Conservation (phyloP, 2,888 invertebrate species). For the Macropis europaea region DNA sequence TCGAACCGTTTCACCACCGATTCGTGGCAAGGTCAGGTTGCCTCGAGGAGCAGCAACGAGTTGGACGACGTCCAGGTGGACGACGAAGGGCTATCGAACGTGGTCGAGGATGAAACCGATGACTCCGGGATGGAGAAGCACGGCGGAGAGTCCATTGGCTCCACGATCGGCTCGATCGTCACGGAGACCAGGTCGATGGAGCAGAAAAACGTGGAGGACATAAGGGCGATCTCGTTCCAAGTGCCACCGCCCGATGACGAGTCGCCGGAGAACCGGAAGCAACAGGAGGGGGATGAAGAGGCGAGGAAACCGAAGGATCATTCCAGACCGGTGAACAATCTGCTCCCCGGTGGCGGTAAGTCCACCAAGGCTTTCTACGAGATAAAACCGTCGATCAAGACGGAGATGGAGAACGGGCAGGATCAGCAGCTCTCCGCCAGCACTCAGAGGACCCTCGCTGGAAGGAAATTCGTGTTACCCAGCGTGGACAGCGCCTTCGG, state of each 20-base stretch:
- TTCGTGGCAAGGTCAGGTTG: not conserved
- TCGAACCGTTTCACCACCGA: slow-evolving; percentile 7
- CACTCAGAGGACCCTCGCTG: slow-evolving; percentile 29
- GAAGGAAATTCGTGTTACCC: slow-evolving; percentile 67
- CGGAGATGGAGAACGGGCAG: slow-evolving; percentile 61
- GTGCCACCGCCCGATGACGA: slow-evolving; percentile 39
- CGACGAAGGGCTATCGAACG: not conserved
- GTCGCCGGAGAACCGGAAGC: not conserved
- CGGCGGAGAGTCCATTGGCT: not conserved
- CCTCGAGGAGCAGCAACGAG: slow-evolving; percentile 9
- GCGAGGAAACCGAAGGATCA: slow-evolving; percentile 53
- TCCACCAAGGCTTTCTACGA: slow-evolving; percentile 72
- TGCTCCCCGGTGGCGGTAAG: slow-evolving; percentile 58
- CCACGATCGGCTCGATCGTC: slow-evolving; percentile 2
- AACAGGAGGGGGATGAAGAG: slow-evolving; percentile 25
- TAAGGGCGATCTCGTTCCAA: slow-evolving; percentile 64
- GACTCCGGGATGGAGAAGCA: not conserved
- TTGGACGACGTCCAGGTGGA: slow-evolving; percentile 33
- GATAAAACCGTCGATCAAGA: slow-evolving; percentile 73
- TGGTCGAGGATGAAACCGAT: not conserved
- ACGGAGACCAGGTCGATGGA: slow-evolving; percentile 28
- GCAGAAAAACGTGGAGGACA: slow-evolving; percentile 47
- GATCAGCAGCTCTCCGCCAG: slow-evolving; percentile 31
- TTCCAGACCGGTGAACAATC: slow-evolving; percentile 62
- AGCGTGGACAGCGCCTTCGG: slow-evolving; percentile 76